Conservation (phyloP, 2,797 vertebrate genomes). For the Mormyrops boulengeri region DNA sequence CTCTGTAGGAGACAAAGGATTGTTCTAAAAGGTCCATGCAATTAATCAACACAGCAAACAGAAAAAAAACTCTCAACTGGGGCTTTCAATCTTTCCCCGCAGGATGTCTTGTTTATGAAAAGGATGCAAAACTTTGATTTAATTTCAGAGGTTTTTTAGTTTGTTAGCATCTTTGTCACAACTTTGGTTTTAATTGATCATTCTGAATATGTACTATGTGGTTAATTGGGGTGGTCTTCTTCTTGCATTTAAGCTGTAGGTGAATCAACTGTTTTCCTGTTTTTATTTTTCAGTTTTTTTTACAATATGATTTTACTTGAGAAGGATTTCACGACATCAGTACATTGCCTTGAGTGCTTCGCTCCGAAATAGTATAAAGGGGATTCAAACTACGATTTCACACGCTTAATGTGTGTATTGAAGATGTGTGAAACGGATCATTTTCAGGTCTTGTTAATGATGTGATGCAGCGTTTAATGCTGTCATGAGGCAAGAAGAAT, state of each 20-base stretch:
- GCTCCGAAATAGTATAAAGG: not conserved
- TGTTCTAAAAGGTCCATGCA: constrained; percentile 45
- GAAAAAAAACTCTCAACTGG: constrained; percentile 19
- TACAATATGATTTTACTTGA: not conserved
- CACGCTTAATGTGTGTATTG: constrained; percentile 12
- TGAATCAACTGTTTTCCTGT: not conserved
- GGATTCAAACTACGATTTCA: not conserved
- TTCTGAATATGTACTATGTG: not conserved
- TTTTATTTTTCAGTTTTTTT: not conserved
- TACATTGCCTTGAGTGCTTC: not conserved
- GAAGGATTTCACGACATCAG: not conserved
- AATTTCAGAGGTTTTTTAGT: constrained; percentile 23
- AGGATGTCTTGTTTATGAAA: constrained; percentile 20
- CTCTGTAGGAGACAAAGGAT: constrained; percentile 32
- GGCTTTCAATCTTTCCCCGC: constrained; percentile 29
- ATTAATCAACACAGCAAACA: constrained; percentile 40
- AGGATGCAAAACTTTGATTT: constrained; percentile 20
- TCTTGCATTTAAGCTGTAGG: constrained; percentile 6
- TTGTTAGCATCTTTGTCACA: constrained; percentile 25
- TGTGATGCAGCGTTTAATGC: not conserved
- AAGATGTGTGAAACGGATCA: constrained; percentile 13
- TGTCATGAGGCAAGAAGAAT: not conserved
- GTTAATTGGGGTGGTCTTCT: constrained; percentile 19
- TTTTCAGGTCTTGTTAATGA: constrained; percentile 22
- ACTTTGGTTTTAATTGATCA: constrained; percentile 28